Conservation (phyloP, 2,113 vertebrate species). For the Hystrix cristata region DNA sequence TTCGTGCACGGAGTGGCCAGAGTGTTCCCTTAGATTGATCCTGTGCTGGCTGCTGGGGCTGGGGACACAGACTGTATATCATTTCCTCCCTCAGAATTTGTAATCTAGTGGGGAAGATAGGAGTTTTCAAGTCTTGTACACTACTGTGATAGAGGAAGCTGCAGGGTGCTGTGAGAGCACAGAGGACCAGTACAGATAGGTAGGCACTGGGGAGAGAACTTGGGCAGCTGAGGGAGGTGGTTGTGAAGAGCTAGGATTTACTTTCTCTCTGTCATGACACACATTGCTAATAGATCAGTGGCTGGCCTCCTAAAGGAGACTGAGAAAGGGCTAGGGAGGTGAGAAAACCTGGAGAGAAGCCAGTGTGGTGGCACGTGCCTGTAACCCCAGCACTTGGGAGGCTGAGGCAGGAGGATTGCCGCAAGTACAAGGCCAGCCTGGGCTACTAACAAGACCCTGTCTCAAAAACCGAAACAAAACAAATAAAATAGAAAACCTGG, state of each 20-base stretch:
- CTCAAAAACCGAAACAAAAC: neutral
- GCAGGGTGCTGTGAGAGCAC: neutral
- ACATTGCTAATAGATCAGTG: neutral
- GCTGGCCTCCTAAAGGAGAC: neutral
- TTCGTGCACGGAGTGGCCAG: neutral
- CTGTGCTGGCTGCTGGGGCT: neutral
- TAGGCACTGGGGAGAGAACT: neutral
- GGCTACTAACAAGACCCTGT: neutral
- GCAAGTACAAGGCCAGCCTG: neutral
- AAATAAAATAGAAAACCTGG: constrained; percentile 10
- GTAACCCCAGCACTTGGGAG: neutral
- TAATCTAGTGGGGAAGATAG: neutral
- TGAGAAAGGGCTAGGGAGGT: constrained; percentile 25
- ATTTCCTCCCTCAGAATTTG: neutral
- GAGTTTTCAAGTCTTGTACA: neutral
- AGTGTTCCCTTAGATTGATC: neutral
- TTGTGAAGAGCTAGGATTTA: neutral
- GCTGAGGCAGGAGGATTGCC: neutral
- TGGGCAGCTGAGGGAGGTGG: neutral
- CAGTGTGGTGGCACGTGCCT: neutral
- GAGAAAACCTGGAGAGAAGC: constrained; percentile 19
- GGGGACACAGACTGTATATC: neutral
- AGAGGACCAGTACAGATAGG: neutral
- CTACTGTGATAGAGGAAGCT: neutral
- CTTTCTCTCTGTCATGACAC: neutral